Evolutionary conservation across 2,113 vertebrate species (phyloP).

Genomic region (Ammodramus savannarum): DNA sequence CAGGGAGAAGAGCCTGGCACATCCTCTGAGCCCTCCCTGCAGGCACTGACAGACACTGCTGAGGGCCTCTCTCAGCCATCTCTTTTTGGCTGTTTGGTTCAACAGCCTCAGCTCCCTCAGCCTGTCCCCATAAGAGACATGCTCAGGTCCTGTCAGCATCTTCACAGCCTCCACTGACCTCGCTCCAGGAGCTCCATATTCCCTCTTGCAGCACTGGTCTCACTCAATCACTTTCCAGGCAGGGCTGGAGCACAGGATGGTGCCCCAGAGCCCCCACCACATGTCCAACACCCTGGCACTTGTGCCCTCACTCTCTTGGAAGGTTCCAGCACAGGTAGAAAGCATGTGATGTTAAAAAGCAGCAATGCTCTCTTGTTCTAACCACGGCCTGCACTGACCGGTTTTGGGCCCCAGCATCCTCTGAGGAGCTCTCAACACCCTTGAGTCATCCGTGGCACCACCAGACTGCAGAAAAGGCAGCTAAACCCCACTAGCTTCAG

Average conservation of each 20-base stretch:
- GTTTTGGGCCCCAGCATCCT: not conserved
- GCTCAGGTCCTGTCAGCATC: not conserved
- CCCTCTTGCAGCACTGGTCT: not conserved
- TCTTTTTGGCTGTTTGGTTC: not conserved
- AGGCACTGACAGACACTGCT: not conserved
- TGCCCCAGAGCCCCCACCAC: not conserved
- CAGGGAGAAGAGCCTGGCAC: not conserved
- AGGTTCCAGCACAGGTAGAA: not conserved
- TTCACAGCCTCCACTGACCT: not conserved
- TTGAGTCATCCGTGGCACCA: not conserved
- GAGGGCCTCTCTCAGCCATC: not conserved
- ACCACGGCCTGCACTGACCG: not conserved
- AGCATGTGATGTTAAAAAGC: fast-evolving
- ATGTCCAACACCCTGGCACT: fast-evolving
- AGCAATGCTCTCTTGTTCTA: not conserved
- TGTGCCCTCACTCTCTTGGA: not conserved
- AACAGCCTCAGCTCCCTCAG: not conserved
- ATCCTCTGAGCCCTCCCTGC: not conserved
- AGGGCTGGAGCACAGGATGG: not conserved
- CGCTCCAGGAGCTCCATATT: not conserved
- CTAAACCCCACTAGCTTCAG: not conserved
- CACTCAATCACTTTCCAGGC: not conserved
- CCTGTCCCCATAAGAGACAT: not conserved
- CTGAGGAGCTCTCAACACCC: fast-evolving
- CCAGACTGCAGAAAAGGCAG: not conserved